Conservation (phyloP, 2,113 vertebrate species). For the Pterocles burchelli region DNA sequence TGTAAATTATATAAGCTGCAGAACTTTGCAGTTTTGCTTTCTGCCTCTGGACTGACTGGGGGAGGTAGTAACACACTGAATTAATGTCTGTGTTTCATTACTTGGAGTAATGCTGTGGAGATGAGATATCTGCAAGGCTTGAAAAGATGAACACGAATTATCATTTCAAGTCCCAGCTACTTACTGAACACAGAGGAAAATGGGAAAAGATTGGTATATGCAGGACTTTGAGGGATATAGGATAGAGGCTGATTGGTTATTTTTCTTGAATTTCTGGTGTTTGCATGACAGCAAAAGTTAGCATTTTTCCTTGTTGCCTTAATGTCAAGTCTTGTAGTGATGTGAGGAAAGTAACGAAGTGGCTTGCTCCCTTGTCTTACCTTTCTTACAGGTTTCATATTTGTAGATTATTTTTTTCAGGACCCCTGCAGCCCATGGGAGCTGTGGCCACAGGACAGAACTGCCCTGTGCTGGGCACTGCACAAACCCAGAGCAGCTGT, state of each 20-base stretch:
- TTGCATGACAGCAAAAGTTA: not conserved
- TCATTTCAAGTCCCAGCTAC: slow-evolving; percentile 19
- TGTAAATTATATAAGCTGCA: not conserved
- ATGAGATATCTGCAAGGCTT: slow-evolving; percentile 29
- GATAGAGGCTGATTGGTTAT: not conserved
- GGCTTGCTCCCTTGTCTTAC: not conserved
- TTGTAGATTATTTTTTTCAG: not conserved
- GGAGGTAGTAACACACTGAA: slow-evolving; percentile 27
- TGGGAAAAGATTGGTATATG: not conserved
- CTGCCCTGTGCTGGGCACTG: not conserved
- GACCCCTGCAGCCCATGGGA: not conserved
- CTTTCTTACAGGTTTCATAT: not conserved
- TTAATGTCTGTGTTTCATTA: slow-evolving; percentile 48
- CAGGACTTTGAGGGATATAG: not conserved
- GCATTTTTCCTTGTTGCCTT: not conserved
- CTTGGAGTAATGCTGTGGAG: not conserved
- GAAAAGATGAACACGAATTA: not conserved
- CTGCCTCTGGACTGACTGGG: slow-evolving; percentile 46
- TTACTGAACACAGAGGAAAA: not conserved
- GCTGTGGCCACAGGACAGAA: not conserved
- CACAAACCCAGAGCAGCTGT: not conserved
- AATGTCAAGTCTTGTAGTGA: not conserved
- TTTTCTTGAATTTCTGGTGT: not conserved
- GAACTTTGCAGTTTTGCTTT: slow-evolving; percentile 33
- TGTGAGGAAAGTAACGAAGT: not conserved